Evolutionary conservation across 2,888 invertebrate genomes (phyloP).

Genomic region (Cryptocephalus moraei): DNA sequence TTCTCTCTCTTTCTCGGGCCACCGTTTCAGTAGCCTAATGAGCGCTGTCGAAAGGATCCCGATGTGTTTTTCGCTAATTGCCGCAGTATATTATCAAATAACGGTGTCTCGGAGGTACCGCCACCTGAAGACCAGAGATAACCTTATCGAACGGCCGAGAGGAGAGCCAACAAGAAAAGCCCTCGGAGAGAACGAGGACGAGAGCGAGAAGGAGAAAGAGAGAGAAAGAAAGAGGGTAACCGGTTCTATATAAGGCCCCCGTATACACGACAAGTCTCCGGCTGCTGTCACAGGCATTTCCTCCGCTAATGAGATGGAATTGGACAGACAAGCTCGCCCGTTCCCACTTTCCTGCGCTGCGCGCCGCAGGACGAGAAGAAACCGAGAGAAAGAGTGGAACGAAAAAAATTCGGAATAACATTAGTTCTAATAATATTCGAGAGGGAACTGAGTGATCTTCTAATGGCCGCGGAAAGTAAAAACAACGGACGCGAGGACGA

Average conservation of each 20-base stretch:
- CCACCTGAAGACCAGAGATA: conserved; percentile 32
- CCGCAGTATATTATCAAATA: conserved; percentile 31
- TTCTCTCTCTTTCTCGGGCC: too few relatives aligned
- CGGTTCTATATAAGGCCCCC: conserved; percentile 38
- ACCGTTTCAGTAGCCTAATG: conserved; percentile 9
- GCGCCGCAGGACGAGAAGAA: not conserved
- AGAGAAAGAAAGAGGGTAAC: conserved; percentile 23
- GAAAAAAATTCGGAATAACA: conserved; percentile 23
- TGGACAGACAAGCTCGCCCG: conserved; percentile 37
- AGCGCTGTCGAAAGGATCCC: conserved; percentile 12
- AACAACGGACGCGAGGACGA: conserved; percentile 27
- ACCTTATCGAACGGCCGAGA: conserved; percentile 36
- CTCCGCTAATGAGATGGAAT: conserved; percentile 42
- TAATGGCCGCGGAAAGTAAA: conserved; percentile 29
- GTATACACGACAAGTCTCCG: conserved; percentile 30
- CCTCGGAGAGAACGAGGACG: not conserved
- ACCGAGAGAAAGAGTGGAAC: conserved; percentile 1
- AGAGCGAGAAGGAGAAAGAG: conserved; percentile 5
- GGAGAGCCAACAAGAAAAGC: conserved; percentile 11
- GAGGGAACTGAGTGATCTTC: conserved; percentile 21
- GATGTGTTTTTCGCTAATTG: conserved; percentile 27
- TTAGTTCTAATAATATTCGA: conserved; percentile 31
- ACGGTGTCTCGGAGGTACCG: conserved; percentile 29
- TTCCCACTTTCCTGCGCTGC: conserved; percentile 1
- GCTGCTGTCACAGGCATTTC: conserved; percentile 39